Conservation (phyloP, 2,113 vertebrate genomes). For the Coturnix japonica region DNA sequence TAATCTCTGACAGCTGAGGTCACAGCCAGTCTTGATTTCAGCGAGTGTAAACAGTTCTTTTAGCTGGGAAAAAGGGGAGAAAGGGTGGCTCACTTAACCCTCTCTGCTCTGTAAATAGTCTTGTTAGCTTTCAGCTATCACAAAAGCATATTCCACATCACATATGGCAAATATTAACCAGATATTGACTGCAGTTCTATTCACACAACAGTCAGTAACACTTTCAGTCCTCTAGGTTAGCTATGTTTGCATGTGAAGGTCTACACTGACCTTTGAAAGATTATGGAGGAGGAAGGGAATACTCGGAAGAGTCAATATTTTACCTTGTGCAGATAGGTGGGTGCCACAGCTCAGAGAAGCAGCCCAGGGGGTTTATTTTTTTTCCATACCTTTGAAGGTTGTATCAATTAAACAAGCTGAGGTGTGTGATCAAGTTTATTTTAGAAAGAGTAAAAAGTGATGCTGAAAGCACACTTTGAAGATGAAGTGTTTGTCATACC, state of each 20-base stretch:
- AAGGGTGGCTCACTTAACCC: constrained; percentile 24
- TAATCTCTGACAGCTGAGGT: constrained; percentile 45
- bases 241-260: constrained; percentile 9
- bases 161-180: constrained; percentile 73
- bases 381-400: neutral
- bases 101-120: constrained; percentile 56
- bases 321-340: neutral
- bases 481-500: neutral
- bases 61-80: constrained; percentile 9
- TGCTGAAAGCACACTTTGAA: neutral
- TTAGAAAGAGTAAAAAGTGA: neutral
- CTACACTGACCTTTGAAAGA: constrained; percentile 41
- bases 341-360: neutral
- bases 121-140: constrained; percentile 53
- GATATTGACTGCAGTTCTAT: constrained; percentile 30
- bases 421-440: neutral
- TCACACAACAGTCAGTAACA: constrained; percentile 23
- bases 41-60: constrained; percentile 29
- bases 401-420: neutral
- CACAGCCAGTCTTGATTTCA: constrained; percentile 31
- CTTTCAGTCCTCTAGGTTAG: neutral
- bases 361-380: neutral
- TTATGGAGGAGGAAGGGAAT: constrained; percentile 2
- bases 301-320: neutral
- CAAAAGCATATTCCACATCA: constrained; percentile 21